These are phyloP conservation scores for Whitmania pigra DNA, from an alignment of 1,140 invertebrate species.

Conservation along the genomic window DNA sequence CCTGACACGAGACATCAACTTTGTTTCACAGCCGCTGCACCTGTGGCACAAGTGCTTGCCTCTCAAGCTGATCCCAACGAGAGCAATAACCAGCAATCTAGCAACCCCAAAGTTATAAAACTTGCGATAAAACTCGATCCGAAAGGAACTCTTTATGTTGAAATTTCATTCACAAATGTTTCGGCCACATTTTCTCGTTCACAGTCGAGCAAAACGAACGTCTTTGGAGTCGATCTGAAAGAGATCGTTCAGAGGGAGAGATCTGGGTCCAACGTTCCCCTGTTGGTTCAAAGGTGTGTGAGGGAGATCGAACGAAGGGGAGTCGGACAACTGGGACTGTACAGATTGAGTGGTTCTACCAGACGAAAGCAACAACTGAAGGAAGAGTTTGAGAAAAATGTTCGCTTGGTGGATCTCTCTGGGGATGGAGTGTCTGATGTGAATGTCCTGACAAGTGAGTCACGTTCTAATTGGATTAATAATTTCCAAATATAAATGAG, in stretches of 20 bases:
- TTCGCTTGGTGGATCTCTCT: slow-evolving; percentile 75
- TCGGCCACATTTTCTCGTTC: not conserved
- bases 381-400: slow-evolving; percentile 83
- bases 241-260: slow-evolving; percentile 67
- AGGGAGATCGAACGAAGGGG: slow-evolving; percentile 90
- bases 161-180: slow-evolving; percentile 24
- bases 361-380: slow-evolving; percentile 84
- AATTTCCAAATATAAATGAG: not conserved
- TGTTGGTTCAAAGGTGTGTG: slow-evolving; percentile 79
- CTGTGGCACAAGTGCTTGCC: slow-evolving; percentile 16
- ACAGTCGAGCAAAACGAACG: slow-evolving; percentile 18
- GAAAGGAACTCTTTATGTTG: slow-evolving; percentile 20
- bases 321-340: slow-evolving; percentile 82
- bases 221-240: slow-evolving; percentile 78
- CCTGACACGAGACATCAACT: slow-evolving; percentile 53
- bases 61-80: slow-evolving; percentile 46
- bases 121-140: slow-evolving; percentile 13
- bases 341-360: slow-evolving; percentile 86
- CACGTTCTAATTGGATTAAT: slow-evolving; percentile 1
- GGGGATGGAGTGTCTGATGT: slow-evolving; percentile 87
- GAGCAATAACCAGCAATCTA: slow-evolving; percentile 36
- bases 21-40: slow-evolving; percentile 29
- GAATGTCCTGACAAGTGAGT: slow-evolving; percentile 40
- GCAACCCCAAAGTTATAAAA: slow-evolving; percentile 3
- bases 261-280: slow-evolving; percentile 53